Evolutionary conservation across 2,888 invertebrate species (phyloP).

Genomic region (Nysson spinosus): DNA sequence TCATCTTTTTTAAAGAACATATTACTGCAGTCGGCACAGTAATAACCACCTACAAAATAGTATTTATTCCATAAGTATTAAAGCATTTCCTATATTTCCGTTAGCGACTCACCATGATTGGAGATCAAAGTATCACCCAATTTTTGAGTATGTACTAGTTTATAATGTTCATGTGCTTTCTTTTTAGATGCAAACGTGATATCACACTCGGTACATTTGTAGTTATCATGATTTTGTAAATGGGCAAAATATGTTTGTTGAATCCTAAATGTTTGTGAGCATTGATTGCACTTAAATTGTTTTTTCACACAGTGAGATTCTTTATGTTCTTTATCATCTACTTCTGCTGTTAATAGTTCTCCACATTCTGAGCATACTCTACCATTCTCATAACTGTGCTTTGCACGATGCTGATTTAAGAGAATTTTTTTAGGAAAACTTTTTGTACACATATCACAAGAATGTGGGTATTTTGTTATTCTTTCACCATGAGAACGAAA

Average conservation of each 20-base stretch:
- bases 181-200: slow-evolving; percentile 70
- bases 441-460: slow-evolving; percentile 60
- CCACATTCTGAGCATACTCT: slow-evolving; percentile 72
- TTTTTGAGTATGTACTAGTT: slow-evolving; percentile 49
- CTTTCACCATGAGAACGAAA: slow-evolving; percentile 67
- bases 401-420: slow-evolving; percentile 68
- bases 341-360: slow-evolving; percentile 58
- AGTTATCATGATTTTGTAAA: slow-evolving; percentile 71
- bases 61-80: slow-evolving; percentile 5
- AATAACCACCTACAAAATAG: slow-evolving; percentile 54
- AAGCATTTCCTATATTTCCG: background rate
- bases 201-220: slow-evolving; percentile 72
- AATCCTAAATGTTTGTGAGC: slow-evolving; percentile 69
- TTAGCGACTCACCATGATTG: slow-evolving; percentile 47
- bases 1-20: slow-evolving; percentile 62
- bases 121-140: slow-evolving; percentile 35
- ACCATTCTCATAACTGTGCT: slow-evolving; percentile 68
- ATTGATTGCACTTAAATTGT: slow-evolving; percentile 67
- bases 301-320: slow-evolving; percentile 65
- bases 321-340: slow-evolving; percentile 65
- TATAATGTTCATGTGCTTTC: slow-evolving; percentile 62
- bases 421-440: slow-evolving; percentile 63
- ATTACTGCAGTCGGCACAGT: slow-evolving; percentile 63
- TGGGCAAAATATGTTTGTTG: slow-evolving; percentile 71
- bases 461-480: slow-evolving; percentile 56